Percentiles rank a stretch among this genome's conserved stretches.
phyloP scores from a whole-genome alignment of 2,797 vertebrate species.

The Scleropages formosus region DNA sequence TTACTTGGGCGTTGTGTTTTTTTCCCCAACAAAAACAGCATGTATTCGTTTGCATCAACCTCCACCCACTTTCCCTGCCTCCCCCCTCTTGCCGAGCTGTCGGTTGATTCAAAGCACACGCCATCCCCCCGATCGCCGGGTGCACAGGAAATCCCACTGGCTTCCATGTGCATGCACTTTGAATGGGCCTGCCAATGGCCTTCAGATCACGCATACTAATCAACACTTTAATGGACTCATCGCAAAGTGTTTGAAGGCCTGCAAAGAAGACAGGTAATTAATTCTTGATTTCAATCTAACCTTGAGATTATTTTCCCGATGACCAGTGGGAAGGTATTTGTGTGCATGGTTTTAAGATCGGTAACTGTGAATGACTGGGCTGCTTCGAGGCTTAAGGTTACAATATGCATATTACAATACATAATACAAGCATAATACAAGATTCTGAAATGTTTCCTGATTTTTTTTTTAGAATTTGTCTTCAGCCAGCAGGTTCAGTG shows the following conservation, averaged over 20 bases:
- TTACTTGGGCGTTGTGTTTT: neutral
- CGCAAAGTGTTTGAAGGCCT: neutral
- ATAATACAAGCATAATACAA: too few species aligned
- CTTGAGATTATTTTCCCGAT: neutral
- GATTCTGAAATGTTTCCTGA: too few species aligned
- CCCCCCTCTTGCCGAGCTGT: neutral
- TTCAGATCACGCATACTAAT: neutral
- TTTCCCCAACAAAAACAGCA: neutral
- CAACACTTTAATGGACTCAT: slow-evolving; percentile 23
- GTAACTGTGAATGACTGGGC: neutral
- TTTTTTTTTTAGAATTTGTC: too few species aligned
- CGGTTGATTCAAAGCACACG: neutral
- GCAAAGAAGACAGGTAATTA: slow-evolving; percentile 25
- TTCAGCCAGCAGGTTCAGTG: neutral
- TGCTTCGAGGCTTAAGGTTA: neutral
- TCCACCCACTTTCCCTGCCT: neutral
- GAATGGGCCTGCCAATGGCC: neutral
- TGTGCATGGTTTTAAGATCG: neutral
- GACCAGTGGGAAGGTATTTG: neutral
- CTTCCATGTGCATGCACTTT: neutral
- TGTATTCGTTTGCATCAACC: neutral
- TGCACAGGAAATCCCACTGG: neutral
- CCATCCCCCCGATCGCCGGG: neutral
- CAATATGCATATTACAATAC: too few species aligned
- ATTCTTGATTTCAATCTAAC: neutral